Evolutionary conservation across 2,113 vertebrate genomes (phyloP), one percentile per base, ranked within the genome.

Genomic region (Hypocryptadius cinnamomeus): DNA sequence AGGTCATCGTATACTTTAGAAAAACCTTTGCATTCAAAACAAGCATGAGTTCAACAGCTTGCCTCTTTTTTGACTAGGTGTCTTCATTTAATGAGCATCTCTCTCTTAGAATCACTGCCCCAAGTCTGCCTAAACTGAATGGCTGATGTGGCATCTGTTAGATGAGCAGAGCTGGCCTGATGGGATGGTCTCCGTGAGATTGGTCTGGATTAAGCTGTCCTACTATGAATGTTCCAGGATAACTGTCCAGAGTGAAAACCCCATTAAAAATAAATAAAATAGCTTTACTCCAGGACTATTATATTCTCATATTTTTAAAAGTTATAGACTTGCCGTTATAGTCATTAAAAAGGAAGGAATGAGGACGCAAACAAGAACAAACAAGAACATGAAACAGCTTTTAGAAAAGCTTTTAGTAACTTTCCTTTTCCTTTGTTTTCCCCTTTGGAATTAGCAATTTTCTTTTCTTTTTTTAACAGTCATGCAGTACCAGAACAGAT

Each of bases 161-260:
- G 51, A 18, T 51, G 20, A 87, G 57, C 40, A 79, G 84, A 78
- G 61, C 33, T 66, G 19, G 16, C 31, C 56, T 61, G 30, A 60
- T 0, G 0, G 15, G 23, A 20, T 48, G 10, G 8, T 39, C 19
- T 78, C 27, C n/a, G 11, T 61, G 24, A 40, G 19, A 45, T 2
- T 31, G 18, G 39, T 51, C 63, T 72, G 59, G n/a, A 87, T 72
- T 57, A 72, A 87, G 20, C n/a, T 56, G 4, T 61, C 4, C 47
- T 37, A 42, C 31, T 54, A 33, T 9, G 31, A 73, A 48, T 59
- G 47, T 65, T 77, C 25, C 59, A 85, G 40, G 53, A 64, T 9
- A 73, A 47, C 50, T 63, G 44, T 42, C 27, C 69, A 71, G 69
- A 84, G 45, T 51, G 35, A 79, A 94, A 89, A 71, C 11, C 2